These are phyloP conservation scores for Noctua pronuba DNA, from an alignment of 2,888 invertebrate genomes.

Conservation along the genomic window DNA sequence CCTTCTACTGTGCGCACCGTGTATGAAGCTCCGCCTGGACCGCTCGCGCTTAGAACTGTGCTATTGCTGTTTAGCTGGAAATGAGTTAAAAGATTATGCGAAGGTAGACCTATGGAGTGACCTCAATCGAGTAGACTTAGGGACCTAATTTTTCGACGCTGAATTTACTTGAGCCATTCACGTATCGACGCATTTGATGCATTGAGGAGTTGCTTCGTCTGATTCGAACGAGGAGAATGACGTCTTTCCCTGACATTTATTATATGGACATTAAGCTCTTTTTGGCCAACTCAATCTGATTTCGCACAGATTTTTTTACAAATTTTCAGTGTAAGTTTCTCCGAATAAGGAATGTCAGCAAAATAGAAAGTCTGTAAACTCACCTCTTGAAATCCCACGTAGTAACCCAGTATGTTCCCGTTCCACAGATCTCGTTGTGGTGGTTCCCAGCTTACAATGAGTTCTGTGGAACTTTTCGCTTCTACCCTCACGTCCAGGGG, in stretches of 20 bases:
- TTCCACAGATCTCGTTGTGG: conserved; percentile 96
- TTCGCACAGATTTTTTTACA: neutral
- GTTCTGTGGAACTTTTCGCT: conserved; percentile 95
- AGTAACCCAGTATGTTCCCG: conserved; percentile 96
- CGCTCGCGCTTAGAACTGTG: conserved; percentile 84
- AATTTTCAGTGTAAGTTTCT: neutral
- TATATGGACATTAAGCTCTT: neutral
- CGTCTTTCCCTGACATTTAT: neutral
- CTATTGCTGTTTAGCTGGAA: conserved; percentile 86
- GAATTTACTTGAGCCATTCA: neutral
- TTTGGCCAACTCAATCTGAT: neutral
- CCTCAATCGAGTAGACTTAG: neutral
- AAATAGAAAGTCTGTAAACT: conserved; percentile 43
- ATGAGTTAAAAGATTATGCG: neutral
- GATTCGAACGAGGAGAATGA: neutral
- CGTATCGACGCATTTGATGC: neutral
- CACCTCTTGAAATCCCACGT: conserved; percentile 95
- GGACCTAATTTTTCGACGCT: neutral
- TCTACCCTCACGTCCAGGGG: conserved; percentile 95
- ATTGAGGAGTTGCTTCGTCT: neutral
- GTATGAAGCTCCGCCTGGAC: conserved; percentile 90
- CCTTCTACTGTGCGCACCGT: conserved; percentile 95
- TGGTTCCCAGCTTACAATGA: conserved; percentile 96
- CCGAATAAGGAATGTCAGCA: neutral
- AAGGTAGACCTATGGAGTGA: neutral